phyloP scores from a whole-genome alignment of 2,888 invertebrate genomes.

The Serrognathus titanus region DNA sequence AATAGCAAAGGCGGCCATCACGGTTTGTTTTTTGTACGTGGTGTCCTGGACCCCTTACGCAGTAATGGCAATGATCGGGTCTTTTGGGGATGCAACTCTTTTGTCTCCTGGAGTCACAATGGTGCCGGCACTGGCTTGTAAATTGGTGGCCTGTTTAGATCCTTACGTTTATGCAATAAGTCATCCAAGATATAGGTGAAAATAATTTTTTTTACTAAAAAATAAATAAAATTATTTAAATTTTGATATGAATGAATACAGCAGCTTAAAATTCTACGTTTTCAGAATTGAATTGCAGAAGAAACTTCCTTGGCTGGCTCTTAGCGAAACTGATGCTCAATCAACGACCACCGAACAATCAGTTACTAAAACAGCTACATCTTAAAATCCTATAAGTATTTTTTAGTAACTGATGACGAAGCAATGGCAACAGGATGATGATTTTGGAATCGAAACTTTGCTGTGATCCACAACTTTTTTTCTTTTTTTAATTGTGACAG shows the following conservation, averaged over 20 bases:
- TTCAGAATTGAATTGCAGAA: conserved; percentile 73
- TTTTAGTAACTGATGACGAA: neutral
- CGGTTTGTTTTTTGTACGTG: conserved; percentile 80
- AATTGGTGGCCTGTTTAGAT: conserved; percentile 86
- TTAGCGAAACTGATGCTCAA: conserved; percentile 56
- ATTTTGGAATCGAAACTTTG: neutral
- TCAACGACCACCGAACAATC: no score
- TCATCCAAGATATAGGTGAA: conserved; percentile 82
- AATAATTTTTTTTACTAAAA: neutral
- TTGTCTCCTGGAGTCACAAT: conserved; percentile 77
- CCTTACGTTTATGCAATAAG: conserved; percentile 89
- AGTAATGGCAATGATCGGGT: conserved; percentile 75
- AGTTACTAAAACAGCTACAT: neutral
- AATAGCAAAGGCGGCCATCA: conserved; percentile 85
- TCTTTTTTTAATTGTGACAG: no score
- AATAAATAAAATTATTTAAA: no score
- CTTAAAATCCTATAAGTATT: neutral
- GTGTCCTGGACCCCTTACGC: conserved; percentile 91
- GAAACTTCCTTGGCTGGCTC: conserved; percentile 75
- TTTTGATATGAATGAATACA: no score
- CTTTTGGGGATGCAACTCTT: conserved; percentile 71
- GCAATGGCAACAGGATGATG: neutral
- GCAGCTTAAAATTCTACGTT: conserved; percentile 10
- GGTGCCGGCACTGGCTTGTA: conserved; percentile 84
- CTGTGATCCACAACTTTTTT: no score